These are phyloP conservation scores for Aradus depressus DNA, from an alignment of 2,888 invertebrate genomes.

Conservation along the genomic window DNA sequence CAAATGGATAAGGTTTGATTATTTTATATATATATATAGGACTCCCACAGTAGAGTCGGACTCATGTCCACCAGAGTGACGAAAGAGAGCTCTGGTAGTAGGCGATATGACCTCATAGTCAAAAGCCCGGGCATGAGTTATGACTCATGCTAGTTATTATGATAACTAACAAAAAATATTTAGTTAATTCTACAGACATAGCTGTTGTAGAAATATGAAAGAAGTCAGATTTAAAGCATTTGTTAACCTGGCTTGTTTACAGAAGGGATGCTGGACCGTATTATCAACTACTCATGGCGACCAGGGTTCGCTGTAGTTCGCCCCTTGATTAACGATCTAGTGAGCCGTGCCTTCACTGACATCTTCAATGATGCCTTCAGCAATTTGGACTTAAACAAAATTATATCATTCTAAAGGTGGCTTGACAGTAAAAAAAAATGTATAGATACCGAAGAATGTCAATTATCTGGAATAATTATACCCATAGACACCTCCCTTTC, in stretches of 20 bases:
- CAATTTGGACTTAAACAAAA: constrained; percentile 55
- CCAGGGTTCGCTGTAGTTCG: constrained; percentile 63
- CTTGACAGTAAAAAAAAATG: background rate
- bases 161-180: background rate
- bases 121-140: no score
- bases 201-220: background rate
- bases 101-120: no score
- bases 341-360: constrained; percentile 70
- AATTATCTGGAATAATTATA: no score
- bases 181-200: background rate
- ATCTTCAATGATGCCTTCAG: constrained; percentile 66
- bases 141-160: no score
- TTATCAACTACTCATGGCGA: constrained; percentile 73
- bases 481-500: no score
- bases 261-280: constrained; percentile 58
- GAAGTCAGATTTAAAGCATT: background rate
- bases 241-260: constrained; percentile 32
- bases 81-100: no score
- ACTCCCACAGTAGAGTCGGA: no score
- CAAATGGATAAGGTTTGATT: no score
- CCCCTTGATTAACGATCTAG: constrained; percentile 70
- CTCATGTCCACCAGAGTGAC: no score
- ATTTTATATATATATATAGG: no score
- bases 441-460: no score
- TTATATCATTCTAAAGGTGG: constrained; percentile 24